Conservation (phyloP, 1,140 invertebrate genomes). For the Trichomalopsis sarcophagae region DNA sequence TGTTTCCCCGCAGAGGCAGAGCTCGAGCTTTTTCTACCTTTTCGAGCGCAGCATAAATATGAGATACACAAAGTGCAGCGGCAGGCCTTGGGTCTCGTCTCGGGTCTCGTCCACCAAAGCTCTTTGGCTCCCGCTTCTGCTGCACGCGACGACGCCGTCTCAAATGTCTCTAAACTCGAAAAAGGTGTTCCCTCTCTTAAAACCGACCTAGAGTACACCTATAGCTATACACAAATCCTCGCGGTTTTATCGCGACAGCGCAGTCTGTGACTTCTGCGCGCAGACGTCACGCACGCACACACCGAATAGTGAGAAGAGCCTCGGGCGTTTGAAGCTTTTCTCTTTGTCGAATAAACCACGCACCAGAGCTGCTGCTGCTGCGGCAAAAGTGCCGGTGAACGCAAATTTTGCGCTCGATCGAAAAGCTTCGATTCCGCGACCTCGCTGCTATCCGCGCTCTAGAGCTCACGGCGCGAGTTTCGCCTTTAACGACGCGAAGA, state of each 20-base stretch:
- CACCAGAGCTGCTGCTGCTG: too few species aligned
- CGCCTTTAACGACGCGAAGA: neutral
- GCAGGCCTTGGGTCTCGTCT: neutral
- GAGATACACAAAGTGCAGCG: neutral
- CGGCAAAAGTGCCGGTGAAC: constrained; percentile 10
- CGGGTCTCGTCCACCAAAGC: neutral
- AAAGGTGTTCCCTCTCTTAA: neutral
- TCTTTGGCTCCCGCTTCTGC: neutral
- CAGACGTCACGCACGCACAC: neutral
- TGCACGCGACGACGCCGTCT: neutral
- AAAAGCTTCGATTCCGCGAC: neutral
- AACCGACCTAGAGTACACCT: neutral
- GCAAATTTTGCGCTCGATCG: neutral
- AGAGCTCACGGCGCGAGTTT: neutral
- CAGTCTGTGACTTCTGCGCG: constrained; percentile 22
- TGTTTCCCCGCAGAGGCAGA: neutral
- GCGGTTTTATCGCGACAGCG: neutral
- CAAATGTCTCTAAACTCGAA: neutral
- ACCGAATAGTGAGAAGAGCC: too few species aligned
- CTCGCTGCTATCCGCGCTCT: neutral
- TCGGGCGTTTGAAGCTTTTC: neutral
- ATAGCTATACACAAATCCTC: neutral
- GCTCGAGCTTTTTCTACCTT: neutral
- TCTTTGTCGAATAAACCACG: neutral
- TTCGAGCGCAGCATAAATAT: neutral